Percentiles rank a stretch among this genome's conserved stretches.
These are phyloP conservation scores for Hippocampus comes DNA, from an alignment of 2,113 vertebrate genomes.

Conservation along the genomic window DNA sequence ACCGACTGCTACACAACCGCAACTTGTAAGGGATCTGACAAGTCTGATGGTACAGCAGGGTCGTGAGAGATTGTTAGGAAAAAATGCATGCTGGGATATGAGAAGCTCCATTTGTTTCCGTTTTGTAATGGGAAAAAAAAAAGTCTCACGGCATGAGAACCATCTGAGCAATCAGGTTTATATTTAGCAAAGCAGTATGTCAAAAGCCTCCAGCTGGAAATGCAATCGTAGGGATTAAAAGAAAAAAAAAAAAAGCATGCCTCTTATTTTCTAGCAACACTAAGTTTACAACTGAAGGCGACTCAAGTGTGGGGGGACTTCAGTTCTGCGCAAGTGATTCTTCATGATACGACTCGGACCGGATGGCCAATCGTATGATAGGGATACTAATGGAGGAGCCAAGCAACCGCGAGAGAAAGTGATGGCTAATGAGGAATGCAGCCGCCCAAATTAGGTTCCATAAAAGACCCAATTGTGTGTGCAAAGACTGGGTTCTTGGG, in stretches of 20 bases:
- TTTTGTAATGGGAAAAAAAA: conserved; percentile 3
- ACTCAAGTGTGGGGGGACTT: neutral
- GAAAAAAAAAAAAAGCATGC: conserved; percentile 15
- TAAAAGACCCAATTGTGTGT: conserved; percentile 59
- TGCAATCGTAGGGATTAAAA: conserved; percentile 3
- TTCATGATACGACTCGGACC: neutral
- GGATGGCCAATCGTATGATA: neutral
- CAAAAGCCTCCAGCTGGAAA: conserved; percentile 25
- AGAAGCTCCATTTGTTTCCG: conserved; percentile 8
- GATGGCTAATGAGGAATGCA: conserved; percentile 39
- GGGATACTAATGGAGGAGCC: neutral
- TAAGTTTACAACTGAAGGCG: neutral
- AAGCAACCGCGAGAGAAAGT: conserved; percentile 25
- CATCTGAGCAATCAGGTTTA: conserved; percentile 40
- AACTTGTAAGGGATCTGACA: conserved; percentile 12
- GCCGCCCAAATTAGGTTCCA: conserved; percentile 45
- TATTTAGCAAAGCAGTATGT: conserved; percentile 34
- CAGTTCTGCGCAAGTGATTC: neutral
- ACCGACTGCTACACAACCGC: conserved; percentile 29
- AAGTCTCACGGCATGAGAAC: conserved; percentile 36
- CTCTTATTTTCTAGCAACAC: neutral
- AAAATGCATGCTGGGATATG: neutral
- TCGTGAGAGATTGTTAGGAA: neutral
- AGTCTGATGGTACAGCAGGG: neutral
- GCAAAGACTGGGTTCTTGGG: conserved; percentile 43